Percentiles rank a stretch among this genome's conserved stretches.
phyloP scores from a whole-genome alignment of 2,797 vertebrate species.

The Macrochelys suwanniensis region DNA sequence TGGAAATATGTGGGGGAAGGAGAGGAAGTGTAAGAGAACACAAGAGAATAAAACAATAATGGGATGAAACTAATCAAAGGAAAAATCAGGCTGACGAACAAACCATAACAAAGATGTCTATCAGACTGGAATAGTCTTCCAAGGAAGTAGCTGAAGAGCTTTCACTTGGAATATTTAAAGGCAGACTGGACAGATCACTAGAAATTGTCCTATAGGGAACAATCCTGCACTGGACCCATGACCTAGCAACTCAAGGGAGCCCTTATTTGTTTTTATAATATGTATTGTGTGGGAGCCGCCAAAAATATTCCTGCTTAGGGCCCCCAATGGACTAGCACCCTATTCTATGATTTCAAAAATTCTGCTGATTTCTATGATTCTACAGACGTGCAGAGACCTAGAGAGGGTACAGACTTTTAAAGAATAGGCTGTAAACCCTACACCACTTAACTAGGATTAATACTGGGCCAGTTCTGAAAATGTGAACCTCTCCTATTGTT shows the following conservation, averaged over 20 bases:
- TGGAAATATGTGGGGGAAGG: no score
- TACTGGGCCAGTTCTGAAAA: not conserved
- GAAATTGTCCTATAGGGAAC: not conserved
- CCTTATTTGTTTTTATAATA: not conserved
- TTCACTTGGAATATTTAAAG: no score
- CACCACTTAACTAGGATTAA: not conserved
- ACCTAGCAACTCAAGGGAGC: not conserved
- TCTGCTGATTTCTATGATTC: not conserved
- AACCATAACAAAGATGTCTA: no score
- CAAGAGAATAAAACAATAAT: no score
- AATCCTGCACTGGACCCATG: not conserved
- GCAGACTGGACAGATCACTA: no score
- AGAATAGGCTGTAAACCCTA: not conserved
- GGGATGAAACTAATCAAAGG: no score
- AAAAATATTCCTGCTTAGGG: not conserved
- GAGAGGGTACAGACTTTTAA: not conserved
- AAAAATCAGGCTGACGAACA: no score
- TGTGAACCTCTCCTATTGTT: accelerated
- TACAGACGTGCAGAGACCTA: not conserved
- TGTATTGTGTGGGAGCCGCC: not conserved
- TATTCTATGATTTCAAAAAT: no score
- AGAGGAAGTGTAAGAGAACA: no score
- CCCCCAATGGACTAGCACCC: not conserved
- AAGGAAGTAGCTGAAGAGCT: no score
- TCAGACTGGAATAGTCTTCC: no score